Base-by-base conservation (phyloP, 2,113 vertebrate species). In the Zosterops hypoxanthus region DNA sequence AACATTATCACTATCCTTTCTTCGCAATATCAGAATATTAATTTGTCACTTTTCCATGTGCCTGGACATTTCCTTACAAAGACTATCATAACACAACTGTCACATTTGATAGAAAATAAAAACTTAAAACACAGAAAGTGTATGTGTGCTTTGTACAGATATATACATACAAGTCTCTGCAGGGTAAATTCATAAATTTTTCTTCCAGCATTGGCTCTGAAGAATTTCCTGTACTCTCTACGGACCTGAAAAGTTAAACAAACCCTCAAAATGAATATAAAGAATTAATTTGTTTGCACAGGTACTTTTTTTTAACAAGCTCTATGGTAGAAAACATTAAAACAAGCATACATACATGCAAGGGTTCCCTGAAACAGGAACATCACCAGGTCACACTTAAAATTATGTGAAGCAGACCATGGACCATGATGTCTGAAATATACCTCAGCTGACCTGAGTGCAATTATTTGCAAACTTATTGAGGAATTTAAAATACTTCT, bases 111-210 rank as follows among this genome's bases (percentile, higher is more conserved):
- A 73, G 39, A 63, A 93, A 78, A 55, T 4, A 82, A 29, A 55
- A 44, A 23, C 11, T 16, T 77, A 10, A 81, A 78, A 5, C 22
- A 61, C 8, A 73, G 42, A 56, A 80, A 68, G 28, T 36, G 12
- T 8, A 57, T 11, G 4, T 4, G 14, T 36, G 36, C 16, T 69
- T 88, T 63, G 29, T 18, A 47, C 0, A 0, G 23, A 50, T 55
- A 72, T 65, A 63, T 79, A 98, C 99, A 98, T 98, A 99, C 99
- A 90, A 99, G 98, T 97, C 99, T 99, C 98, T 99, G 99, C 92
- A 99, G 98, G 26, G 98, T 99, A 97, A 99, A 99, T 80, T 99
- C 98, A 90, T 99, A 99, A 92, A 99, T 99, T 98, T 99, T 99
- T 97, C 98, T 99, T 82, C 99, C 99, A 28, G 99, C 99, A 69